Evolutionary conservation across 2,888 invertebrate genomes (phyloP), one percentile per base, ranked within the genome.

Genomic region (Acanthosepion lycidas): DNA sequence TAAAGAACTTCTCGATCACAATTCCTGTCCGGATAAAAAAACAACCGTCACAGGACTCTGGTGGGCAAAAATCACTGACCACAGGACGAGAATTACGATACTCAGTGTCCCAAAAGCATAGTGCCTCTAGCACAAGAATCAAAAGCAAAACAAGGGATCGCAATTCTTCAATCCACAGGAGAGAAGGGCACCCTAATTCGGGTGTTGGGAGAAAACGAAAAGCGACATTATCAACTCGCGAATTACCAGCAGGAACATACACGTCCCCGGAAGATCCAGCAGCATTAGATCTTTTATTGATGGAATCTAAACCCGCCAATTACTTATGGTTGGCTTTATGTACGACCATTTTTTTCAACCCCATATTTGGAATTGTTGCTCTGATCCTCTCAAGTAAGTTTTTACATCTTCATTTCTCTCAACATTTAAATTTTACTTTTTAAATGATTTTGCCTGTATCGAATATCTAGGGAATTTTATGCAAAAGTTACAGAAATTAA

Each of bases 281-380:
- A 23, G 92, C 28, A 23, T 95, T 95, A 59, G 94, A 94, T 59
- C 94, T 94, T 91, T 94, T 95, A 33, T 94, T 94, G 20, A 91
- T 95, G 78, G 95, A 95, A 94, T 95, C 94, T 18, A 95, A 94
- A 93, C 95, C 95, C 28, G 93, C 95, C 12, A 95, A 94, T 51
- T 95, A 95, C 49, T 94, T 95, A 91, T 95, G 95, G 95, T 94
- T 95, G 23, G 95, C 95, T 26, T 59, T 95, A 23, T 95, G 95
- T 92, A 95, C 95, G 4, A 95, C 95, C 49, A 94, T 95, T 26
- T 95, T 95, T 94, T 95, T 95, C 94, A 95, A 95, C 93, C 95
- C 95, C 8, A 49, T 95, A n/a, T 53, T 95, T 12, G 95, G 95
- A 51, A 94, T 95, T 49, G 94, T 95, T n/a, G 95, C 95, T 33